A percentile compares a stretch with the other conserved stretches of the same genome.
Evolutionary conservation across 2,888 invertebrate species (phyloP).

Genomic region (Drosophila mimetica): DNA sequence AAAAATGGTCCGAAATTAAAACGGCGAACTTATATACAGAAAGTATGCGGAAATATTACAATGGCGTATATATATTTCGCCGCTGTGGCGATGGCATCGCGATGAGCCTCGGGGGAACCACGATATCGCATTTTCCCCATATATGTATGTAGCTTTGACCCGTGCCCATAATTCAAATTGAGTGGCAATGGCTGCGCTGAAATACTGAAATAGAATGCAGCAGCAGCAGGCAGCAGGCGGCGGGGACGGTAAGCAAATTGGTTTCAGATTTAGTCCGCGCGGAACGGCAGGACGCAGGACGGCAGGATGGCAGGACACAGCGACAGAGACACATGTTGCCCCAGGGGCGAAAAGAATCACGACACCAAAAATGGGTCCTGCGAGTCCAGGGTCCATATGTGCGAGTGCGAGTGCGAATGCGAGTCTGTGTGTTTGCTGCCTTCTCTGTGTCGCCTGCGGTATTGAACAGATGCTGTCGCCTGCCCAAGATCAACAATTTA

Average conservation of each 20-base stretch:
- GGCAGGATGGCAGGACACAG: not conserved
- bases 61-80: not conserved
- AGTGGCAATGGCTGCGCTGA: constrained; percentile 39
- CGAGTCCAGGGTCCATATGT: constrained; percentile 6
- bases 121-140: constrained; percentile 9
- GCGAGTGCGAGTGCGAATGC: constrained; percentile 10
- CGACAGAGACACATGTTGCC: constrained; percentile 20
- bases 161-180: constrained; percentile 43
- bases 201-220: constrained; percentile 10
- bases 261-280: constrained; percentile 67
- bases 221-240: not conserved
- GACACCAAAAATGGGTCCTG: constrained; percentile 37
- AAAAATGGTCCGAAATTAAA: no score
- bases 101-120: constrained; percentile 2
- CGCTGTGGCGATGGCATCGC: not conserved
- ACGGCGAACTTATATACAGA: no score
- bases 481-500: constrained; percentile 43
- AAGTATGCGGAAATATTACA: not conserved
- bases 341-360: constrained; percentile 39
- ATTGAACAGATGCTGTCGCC: constrained; percentile 41
- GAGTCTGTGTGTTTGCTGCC: constrained; percentile 10
- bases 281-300: constrained; percentile 19
- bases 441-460: constrained; percentile 31
- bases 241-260: constrained; percentile 65
- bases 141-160: constrained; percentile 23